Conservation (phyloP, 2,113 vertebrate genomes). For the Eurystomus gularis region DNA sequence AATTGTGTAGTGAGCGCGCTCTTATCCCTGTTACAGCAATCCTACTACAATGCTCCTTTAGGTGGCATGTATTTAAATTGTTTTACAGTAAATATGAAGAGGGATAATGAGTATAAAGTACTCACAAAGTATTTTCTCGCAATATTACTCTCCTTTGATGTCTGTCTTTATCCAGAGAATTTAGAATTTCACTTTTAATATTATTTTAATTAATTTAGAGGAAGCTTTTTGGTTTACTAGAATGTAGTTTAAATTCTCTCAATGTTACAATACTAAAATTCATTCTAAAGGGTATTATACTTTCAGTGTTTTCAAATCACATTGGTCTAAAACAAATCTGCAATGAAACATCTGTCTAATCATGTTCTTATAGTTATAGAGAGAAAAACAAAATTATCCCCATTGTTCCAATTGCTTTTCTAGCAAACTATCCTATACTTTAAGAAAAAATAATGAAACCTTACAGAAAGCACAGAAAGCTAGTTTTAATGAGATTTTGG, state of each 20-base stretch:
- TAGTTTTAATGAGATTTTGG: not conserved
- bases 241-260: not conserved
- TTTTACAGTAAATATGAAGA: not conserved
- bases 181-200: not conserved
- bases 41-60: not conserved
- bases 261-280: not conserved
- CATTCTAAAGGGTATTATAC: not conserved
- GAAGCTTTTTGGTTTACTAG: not conserved
- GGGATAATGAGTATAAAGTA: not conserved
- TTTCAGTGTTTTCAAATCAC: conserved; percentile 7
- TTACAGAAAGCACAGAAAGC: not conserved
- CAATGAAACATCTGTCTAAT: conserved; percentile 32
- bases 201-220: not conserved
- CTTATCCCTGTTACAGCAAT: not conserved
- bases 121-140: not conserved
- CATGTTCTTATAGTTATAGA: not conserved
- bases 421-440: not conserved
- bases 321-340: conserved; percentile 18
- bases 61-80: conserved; percentile 6
- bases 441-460: not conserved
- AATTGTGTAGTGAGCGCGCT: not conserved
- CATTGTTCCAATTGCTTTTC: not conserved
- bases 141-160: not conserved
- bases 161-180: not conserved
- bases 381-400: conserved; percentile 16